Percentiles rank a stretch among this genome's conserved stretches.
Conservation (phyloP, 2,797 vertebrate species). For the Pangasius mekongensis region DNA sequence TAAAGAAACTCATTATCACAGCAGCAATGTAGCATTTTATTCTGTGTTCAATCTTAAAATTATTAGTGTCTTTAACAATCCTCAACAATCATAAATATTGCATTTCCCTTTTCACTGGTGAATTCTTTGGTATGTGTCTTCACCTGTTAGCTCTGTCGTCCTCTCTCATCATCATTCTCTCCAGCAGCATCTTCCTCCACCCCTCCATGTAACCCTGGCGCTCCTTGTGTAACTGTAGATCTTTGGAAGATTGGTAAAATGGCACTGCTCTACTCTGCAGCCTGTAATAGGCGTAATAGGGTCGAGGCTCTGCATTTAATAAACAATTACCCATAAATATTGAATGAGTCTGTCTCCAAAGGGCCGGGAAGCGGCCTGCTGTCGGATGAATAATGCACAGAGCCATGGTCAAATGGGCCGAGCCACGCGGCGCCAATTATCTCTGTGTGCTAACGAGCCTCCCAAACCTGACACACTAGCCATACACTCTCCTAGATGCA, state of each 20-base stretch:
- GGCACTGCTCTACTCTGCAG: constrained; percentile 53
- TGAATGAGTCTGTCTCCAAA: constrained; percentile 77
- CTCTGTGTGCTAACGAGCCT: constrained; percentile 72
- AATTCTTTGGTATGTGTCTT: constrained; percentile 26
- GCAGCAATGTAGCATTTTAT: not conserved
- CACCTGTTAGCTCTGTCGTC: constrained; percentile 45
- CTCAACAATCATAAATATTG: constrained; percentile 45
- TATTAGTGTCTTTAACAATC: constrained; percentile 16
- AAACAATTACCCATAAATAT: constrained; percentile 87
- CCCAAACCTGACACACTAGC: constrained; percentile 58
- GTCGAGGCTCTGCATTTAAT: constrained; percentile 84
- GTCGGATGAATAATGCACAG: constrained; percentile 82
- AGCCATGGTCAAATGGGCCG: constrained; percentile 70
- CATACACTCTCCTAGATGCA: constrained; percentile 12
- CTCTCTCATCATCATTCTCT: constrained; percentile 57
- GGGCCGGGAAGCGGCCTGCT: constrained; percentile 62
- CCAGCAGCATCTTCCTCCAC: constrained; percentile 51
- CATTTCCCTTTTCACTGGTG: constrained; percentile 35
- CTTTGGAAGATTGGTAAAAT: constrained; percentile 71
- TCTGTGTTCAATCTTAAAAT: constrained; percentile 6
- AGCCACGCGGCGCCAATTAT: constrained; percentile 73
- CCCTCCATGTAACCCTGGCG: constrained; percentile 33
- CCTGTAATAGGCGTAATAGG: constrained; percentile 80
- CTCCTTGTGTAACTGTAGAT: constrained; percentile 57
- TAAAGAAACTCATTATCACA: not conserved